phyloP scores from a whole-genome alignment of 2,797 vertebrate species.

The Sebastolobus altivelis region DNA sequence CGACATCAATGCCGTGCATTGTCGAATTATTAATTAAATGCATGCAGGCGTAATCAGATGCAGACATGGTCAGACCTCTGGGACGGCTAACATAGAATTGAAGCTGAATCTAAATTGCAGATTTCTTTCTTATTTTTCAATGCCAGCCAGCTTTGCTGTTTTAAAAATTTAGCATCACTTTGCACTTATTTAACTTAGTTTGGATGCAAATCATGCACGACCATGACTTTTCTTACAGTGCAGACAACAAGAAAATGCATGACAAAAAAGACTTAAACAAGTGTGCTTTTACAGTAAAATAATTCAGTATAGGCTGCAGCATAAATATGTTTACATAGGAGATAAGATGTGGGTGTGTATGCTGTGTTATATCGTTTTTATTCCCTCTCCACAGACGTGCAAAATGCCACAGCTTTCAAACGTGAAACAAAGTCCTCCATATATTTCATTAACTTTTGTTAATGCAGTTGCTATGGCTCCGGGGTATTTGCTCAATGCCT shows the following conservation, averaged over 20 bases:
- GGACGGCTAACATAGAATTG: conserved; percentile 65
- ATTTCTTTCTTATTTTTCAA: conserved; percentile 63
- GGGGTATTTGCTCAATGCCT: conserved; percentile 83
- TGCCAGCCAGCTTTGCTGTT: conserved; percentile 56
- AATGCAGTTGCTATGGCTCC: conserved; percentile 82
- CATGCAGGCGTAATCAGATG: conserved; percentile 79
- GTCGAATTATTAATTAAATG: conserved; percentile 82
- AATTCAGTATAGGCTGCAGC: neutral
- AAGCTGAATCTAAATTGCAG: conserved; percentile 79
- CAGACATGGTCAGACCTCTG: conserved; percentile 73
- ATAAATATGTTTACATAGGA: conserved; percentile 36
- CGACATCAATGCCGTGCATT: conserved; percentile 74
- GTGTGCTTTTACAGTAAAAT: conserved; percentile 12
- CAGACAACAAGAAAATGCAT: conserved; percentile 14
- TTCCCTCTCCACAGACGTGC: conserved; percentile 30
- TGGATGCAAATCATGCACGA: conserved; percentile 42
- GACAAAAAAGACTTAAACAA: conserved; percentile 13
- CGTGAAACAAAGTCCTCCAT: conserved; percentile 73
- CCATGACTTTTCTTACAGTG: conserved; percentile 20
- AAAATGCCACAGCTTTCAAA: conserved; percentile 79
- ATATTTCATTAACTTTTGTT: conserved; percentile 87
- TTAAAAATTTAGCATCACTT: conserved; percentile 64
- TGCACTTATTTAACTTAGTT: conserved; percentile 63
- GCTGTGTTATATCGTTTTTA: conserved; percentile 33
- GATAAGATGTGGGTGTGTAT: conserved; percentile 34